Evolutionary conservation across 2,888 invertebrate genomes (phyloP).

Genomic region (Pilophorus perplexus): DNA sequence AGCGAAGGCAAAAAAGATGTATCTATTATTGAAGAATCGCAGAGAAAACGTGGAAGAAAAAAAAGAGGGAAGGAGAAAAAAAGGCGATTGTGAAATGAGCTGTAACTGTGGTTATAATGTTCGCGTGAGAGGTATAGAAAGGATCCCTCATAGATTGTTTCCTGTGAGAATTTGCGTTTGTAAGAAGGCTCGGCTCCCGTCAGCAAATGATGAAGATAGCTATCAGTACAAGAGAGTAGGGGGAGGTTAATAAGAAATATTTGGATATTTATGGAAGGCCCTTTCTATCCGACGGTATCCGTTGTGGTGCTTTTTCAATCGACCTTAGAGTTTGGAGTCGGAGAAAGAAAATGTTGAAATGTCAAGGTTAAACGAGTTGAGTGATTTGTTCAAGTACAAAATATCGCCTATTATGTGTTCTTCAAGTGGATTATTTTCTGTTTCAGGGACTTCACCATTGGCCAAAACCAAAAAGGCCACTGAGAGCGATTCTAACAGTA

Average conservation of each 20-base stretch:
- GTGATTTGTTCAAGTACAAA: neutral
- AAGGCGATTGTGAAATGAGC: slow-evolving; percentile 36
- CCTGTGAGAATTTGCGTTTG: slow-evolving; percentile 39
- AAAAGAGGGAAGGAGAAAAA: slow-evolving; percentile 6
- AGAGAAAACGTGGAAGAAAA: slow-evolving; percentile 11
- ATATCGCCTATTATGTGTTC: neutral
- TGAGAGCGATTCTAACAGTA: slow-evolving; percentile 38
- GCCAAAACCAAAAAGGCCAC: slow-evolving; percentile 31
- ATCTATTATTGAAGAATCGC: slow-evolving; percentile 23
- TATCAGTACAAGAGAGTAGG: slow-evolving; percentile 3
- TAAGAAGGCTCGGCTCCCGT: neutral
- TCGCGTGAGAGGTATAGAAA: slow-evolving; percentile 36
- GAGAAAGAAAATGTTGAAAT: neutral
- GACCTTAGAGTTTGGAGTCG: too few species aligned
- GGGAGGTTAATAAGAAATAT: slow-evolving; percentile 34
- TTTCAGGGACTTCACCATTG: slow-evolving; percentile 23
- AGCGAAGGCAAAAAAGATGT: slow-evolving; percentile 28
- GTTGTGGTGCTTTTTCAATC: slow-evolving; percentile 1
- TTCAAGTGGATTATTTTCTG: neutral
- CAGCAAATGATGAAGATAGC: slow-evolving; percentile 31
- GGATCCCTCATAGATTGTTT: slow-evolving; percentile 32
- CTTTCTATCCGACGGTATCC: neutral
- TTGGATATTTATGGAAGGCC: slow-evolving; percentile 31
- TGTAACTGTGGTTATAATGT: slow-evolving; percentile 38
- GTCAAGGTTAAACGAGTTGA: too few species aligned